A percentile compares a stretch with the other conserved stretches of the same genome.
phyloP scores from a whole-genome alignment of 1,140 invertebrate species.

The Procambarus virginalis region DNA sequence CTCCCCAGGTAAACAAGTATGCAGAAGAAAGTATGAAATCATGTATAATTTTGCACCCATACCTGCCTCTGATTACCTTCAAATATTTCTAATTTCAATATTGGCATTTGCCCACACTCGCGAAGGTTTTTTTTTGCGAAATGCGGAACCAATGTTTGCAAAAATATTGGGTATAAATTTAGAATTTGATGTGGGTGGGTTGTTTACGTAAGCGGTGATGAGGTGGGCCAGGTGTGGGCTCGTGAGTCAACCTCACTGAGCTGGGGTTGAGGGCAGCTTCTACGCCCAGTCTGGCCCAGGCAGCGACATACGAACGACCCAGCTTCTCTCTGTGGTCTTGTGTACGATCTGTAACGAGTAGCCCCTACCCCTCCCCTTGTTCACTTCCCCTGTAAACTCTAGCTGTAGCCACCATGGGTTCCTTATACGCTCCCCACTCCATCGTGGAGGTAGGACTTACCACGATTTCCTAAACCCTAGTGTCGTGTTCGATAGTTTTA shows the following conservation, averaged over 20 bases:
- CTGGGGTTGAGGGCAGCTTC: slow-evolving; percentile 50
- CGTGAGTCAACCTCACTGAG: slow-evolving; percentile 63
- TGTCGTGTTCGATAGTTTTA: slow-evolving; percentile 32
- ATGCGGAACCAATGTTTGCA: slow-evolving; percentile 31
- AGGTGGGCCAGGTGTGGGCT: slow-evolving; percentile 54
- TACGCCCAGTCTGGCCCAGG: slow-evolving; percentile 57
- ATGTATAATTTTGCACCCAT: slow-evolving; percentile 18
- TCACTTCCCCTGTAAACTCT: slow-evolving; percentile 51
- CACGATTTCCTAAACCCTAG: slow-evolving; percentile 58
- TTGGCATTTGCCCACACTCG: slow-evolving; percentile 43
- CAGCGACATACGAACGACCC: slow-evolving; percentile 66
- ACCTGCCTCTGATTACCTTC: background rate
- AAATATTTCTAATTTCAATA: slow-evolving; percentile 34
- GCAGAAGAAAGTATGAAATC: slow-evolving; percentile 28
- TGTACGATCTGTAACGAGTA: slow-evolving; percentile 66
- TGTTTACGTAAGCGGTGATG: slow-evolving; percentile 62
- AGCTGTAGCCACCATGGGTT: slow-evolving; percentile 62
- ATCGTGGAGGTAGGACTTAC: slow-evolving; percentile 65
- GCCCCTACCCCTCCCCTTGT: slow-evolving; percentile 56
- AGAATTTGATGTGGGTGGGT: slow-evolving; percentile 61
- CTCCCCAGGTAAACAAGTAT: slow-evolving; percentile 30
- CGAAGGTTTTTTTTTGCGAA: background rate
- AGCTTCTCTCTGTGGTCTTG: slow-evolving; percentile 64
- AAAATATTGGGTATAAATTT: slow-evolving; percentile 55
- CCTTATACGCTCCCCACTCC: slow-evolving; percentile 56